A percentile compares a stretch with the other conserved stretches of the same genome.
Conservation (phyloP, 2,797 vertebrate genomes). For the Sebastes ruberrimus region DNA sequence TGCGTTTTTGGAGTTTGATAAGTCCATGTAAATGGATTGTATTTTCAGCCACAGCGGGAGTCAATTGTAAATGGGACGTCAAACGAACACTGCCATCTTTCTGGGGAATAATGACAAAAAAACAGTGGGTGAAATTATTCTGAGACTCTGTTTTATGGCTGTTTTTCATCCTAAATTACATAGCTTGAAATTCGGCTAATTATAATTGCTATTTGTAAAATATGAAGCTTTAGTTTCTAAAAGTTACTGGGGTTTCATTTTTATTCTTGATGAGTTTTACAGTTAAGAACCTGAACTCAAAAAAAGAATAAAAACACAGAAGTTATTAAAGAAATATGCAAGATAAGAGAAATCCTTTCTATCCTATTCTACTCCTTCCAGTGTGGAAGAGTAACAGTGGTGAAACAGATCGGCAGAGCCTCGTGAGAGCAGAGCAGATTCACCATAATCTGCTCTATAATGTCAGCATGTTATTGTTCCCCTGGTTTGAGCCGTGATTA, state of each 20-base stretch:
- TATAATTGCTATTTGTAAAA: slow-evolving; percentile 44
- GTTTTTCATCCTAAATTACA: slow-evolving; percentile 55
- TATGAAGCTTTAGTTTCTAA: slow-evolving; percentile 31
- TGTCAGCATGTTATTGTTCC: slow-evolving; percentile 64
- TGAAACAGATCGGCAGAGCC: slow-evolving; percentile 49
- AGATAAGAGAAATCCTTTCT: not conserved
- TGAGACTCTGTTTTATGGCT: slow-evolving; percentile 31
- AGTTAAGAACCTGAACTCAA: not conserved
- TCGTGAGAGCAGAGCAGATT: slow-evolving; percentile 57
- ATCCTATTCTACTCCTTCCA: not conserved
- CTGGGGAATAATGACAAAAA: slow-evolving; percentile 51
- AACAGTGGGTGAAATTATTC: slow-evolving; percentile 47
- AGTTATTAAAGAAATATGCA: slow-evolving; percentile 1
- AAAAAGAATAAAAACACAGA: not conserved
- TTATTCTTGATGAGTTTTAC: not conserved
- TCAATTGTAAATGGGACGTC: slow-evolving; percentile 48
- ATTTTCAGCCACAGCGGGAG: slow-evolving; percentile 46
- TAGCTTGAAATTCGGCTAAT: slow-evolving; percentile 26
- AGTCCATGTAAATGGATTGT: slow-evolving; percentile 66
- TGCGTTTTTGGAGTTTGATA: slow-evolving; percentile 60
- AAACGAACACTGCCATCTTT: slow-evolving; percentile 38
- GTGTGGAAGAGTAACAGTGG: not conserved
- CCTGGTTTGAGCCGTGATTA: slow-evolving; percentile 66
- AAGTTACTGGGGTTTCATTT: slow-evolving; percentile 13
- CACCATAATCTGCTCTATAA: slow-evolving; percentile 62